These are phyloP conservation scores for Microctenopoma lineatum DNA, from an alignment of 2,797 vertebrate species.

Conservation along the genomic window DNA sequence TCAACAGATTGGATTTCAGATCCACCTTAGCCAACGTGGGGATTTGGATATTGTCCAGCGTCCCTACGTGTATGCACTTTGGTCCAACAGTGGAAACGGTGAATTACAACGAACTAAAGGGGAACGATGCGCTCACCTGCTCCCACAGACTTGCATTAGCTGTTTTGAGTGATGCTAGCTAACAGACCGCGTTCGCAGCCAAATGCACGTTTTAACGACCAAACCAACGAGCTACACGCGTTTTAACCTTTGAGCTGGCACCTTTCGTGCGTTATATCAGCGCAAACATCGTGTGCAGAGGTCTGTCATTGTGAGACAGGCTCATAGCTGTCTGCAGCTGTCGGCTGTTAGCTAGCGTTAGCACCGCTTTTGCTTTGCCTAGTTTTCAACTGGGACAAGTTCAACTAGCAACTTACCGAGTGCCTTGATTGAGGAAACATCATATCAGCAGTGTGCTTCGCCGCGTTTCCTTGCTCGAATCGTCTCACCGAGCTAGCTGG, in stretches of 20 bases:
- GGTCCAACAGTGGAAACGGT: no score
- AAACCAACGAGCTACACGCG: rapidly evolving
- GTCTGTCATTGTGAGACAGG: constrained; percentile 36
- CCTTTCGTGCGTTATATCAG: neutral
- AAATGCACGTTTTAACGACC: neutral
- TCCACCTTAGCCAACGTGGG: no score
- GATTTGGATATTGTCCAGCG: no score
- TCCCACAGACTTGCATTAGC: constrained; percentile 18
- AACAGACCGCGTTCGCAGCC: neutral
- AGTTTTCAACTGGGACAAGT: constrained; percentile 54
- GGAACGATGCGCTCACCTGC: neutral
- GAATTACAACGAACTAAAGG: no score
- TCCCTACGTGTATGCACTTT: no score
- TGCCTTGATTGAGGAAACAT: constrained; percentile 99
- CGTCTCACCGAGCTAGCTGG: constrained; percentile 65
- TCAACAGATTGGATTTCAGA: no score
- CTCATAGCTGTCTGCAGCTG: constrained; percentile 64
- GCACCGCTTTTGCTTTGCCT: constrained; percentile 38
- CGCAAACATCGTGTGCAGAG: neutral
- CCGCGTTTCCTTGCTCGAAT: constrained; percentile 49
- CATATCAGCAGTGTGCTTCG: constrained; percentile 88
- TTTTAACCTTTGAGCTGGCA: neutral
- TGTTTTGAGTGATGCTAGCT: constrained; percentile 42
- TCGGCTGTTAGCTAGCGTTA: constrained; percentile 67
- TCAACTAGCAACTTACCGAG: constrained; percentile 87